phyloP scores from a whole-genome alignment of 2,888 invertebrate species.

The Romanomermis culicivorax region DNA sequence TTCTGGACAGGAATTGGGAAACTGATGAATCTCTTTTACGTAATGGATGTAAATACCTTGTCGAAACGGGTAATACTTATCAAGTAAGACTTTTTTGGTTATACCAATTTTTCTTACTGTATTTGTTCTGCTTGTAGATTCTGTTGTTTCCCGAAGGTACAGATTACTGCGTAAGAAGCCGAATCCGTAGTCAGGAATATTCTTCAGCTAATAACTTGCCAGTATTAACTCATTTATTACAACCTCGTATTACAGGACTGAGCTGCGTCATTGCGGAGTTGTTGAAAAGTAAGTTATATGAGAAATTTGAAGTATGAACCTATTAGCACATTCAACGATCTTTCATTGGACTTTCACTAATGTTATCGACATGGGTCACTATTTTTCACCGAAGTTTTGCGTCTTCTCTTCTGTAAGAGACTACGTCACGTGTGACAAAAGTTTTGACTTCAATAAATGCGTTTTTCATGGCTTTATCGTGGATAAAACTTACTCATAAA shows the following conservation, averaged over 20 bases:
- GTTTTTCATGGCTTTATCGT: no score
- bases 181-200: constrained; percentile 46
- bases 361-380: no score
- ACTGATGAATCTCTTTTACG: constrained; percentile 47
- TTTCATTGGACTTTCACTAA: no score
- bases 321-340: no score
- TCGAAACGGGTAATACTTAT: constrained; percentile 41
- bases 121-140: constrained; percentile 33
- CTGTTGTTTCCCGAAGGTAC: constrained; percentile 70
- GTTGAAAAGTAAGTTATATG: constrained; percentile 31
- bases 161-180: constrained; percentile 49
- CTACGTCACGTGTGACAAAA: no score
- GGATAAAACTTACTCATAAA: no score
- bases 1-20: constrained; percentile 59
- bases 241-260: constrained; percentile 62
- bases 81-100: constrained; percentile 23
- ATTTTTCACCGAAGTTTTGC: no score
- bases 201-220: constrained; percentile 44
- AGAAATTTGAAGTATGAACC: no score
- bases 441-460: no score
- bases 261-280: constrained; percentile 35
- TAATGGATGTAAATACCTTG: constrained; percentile 50
- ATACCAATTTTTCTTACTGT: not conserved
- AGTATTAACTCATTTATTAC: constrained; percentile 51
- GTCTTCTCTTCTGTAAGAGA: no score